phyloP scores from a whole-genome alignment of 2,888 invertebrate genomes.

The Drosophila tanythrix region DNA sequence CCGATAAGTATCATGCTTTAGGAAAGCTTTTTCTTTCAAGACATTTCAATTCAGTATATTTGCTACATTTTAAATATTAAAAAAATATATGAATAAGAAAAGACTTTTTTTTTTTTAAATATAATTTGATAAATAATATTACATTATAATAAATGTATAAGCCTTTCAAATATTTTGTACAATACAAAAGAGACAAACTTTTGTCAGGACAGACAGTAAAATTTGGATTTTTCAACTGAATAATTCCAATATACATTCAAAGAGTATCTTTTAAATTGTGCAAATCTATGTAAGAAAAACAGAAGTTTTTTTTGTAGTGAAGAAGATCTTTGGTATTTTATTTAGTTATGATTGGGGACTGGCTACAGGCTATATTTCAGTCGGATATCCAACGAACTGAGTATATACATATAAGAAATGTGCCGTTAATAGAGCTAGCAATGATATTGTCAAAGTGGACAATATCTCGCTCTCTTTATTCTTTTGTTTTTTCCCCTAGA shows the following conservation, averaged over 20 bases:
- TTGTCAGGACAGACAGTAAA: neutral
- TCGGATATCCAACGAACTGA: neutral
- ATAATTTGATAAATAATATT: neutral
- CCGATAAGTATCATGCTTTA: neutral
- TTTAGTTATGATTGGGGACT: no score
- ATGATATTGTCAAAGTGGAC: neutral
- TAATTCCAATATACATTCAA: neutral
- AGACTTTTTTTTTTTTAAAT: no score
- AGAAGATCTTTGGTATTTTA: no score
- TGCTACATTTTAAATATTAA: neutral
- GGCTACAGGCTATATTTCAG: neutral
- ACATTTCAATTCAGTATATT: neutral
- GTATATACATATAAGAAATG: neutral
- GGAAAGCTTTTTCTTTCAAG: neutral
- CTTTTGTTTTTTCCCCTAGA: no score
- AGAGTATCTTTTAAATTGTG: neutral
- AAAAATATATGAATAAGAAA: neutral
- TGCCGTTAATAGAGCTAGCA: neutral
- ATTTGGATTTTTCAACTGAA: neutral
- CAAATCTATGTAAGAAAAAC: no score
- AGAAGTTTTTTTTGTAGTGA: no score
- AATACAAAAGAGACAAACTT: neutral
- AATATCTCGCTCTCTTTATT: neutral
- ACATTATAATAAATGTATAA: neutral
- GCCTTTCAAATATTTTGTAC: neutral